Base-by-base conservation (phyloP, 2,797 vertebrate genomes). In the Cossypha caffra region DNA sequence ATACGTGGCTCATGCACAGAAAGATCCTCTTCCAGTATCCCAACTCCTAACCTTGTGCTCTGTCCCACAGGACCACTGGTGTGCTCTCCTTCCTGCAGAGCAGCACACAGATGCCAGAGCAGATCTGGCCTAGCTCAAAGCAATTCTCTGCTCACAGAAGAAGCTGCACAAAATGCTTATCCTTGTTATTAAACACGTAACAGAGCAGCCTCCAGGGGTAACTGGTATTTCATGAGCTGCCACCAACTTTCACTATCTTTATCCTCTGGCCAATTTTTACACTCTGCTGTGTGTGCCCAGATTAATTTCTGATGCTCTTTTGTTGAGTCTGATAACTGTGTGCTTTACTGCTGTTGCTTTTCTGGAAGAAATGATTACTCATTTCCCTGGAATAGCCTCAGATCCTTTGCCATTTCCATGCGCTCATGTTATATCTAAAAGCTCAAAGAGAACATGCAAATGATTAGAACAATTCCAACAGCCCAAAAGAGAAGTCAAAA, bases 401-500 rank as follows among this genome's bases (percentile, higher is more conserved):
- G 90, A 95, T 93, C 90, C 59, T 93, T 85, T 85, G 88, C 95
- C 67, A 78, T 92, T 92, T 96, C 79, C 77, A 85, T 61, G 77
- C 0, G 0, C 76, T 95, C 45, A 38, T 45, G 8, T 42, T 91
- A 13, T 76, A 95, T 93, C 50, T 73, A 67, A 95, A 90, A 91
- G 83, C 90, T 90, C 13, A 12, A 84, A 69, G 59, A 94, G 31
- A 80, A 94, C 71, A 82, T 23, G 71, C 63, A 95, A 90, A 67
- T 54, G 17, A 94, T 94, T 84, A 96, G 63, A 94, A 81, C 25
- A 66, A 31, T 90, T 96, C 77, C 88, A 96, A 67, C 42, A 64
- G 64, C 59, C 54, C 59, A 59, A 67, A 86, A 31, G 67, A 81
- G 52, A 96, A 95, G 69, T 88, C 90, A 95, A 94, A 96, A 93